Evolutionary conservation across 2,888 invertebrate genomes (phyloP).

Genomic region (Amblyjoppa fuscipennis): DNA sequence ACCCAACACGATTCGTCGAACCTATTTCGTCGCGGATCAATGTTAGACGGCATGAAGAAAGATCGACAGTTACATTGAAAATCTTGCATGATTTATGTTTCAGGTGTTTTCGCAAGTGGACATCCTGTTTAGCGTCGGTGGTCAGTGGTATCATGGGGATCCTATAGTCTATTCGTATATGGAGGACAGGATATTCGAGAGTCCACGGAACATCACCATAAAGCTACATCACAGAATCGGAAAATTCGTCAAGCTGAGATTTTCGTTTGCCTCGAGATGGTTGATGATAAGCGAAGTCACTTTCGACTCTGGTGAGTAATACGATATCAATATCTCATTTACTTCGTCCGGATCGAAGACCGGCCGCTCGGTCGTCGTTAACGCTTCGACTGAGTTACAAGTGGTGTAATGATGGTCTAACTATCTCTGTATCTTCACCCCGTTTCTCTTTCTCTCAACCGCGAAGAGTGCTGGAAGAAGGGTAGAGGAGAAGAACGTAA

Average conservation of each 20-base stretch:
- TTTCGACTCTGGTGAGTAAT: conserved; percentile 91
- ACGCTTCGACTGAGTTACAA: conserved; percentile 32
- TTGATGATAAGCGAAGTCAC: conserved; percentile 95
- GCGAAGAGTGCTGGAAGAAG: conserved; percentile 19
- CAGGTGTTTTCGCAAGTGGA: conserved; percentile 94
- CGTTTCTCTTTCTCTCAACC: conserved; percentile 41
- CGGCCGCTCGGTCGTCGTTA: conserved; percentile 22
- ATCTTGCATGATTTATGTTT: conserved; percentile 67
- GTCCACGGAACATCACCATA: conserved; percentile 93
- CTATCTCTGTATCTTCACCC: conserved; percentile 33
- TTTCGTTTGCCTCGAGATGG: conserved; percentile 94
- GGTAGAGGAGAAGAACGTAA: conserved; percentile 53
- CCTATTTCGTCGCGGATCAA: neutral
- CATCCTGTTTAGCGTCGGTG: conserved; percentile 93
- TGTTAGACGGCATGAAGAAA: neutral
- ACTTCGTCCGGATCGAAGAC: conserved; percentile 10
- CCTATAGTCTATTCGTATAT: conserved; percentile 91
- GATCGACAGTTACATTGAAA: neutral
- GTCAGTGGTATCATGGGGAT: conserved; percentile 91
- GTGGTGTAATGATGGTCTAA: conserved; percentile 53
- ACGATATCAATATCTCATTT: conserved; percentile 31
- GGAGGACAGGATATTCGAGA: conserved; percentile 92
- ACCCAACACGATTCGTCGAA: too few species aligned
- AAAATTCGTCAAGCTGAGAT: conserved; percentile 91
- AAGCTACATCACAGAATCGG: conserved; percentile 93